These are phyloP conservation scores for Ibycter americanus DNA, from an alignment of 2,797 vertebrate genomes.

Conservation along the genomic window DNA sequence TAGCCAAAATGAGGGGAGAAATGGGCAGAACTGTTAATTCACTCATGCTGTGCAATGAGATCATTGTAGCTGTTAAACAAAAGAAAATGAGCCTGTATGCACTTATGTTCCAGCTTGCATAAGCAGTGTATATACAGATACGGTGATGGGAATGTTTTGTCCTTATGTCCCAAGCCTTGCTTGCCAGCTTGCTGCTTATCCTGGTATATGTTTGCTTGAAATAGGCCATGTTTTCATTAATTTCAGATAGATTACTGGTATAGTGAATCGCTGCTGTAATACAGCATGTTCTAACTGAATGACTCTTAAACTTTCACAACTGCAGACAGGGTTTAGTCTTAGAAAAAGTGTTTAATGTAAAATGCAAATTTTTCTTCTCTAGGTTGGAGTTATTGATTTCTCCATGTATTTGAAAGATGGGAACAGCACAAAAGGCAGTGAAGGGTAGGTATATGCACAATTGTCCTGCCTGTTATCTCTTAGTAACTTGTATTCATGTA, in stretches of 20 bases:
- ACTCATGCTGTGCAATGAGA: neutral
- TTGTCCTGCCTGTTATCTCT: neutral
- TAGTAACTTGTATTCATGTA: neutral
- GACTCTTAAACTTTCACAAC: neutral
- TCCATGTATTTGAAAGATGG: slow-evolving; percentile 99
- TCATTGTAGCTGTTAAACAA: neutral
- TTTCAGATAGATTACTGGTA: neutral
- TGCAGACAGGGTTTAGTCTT: neutral
- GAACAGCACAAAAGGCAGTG: slow-evolving; percentile 92
- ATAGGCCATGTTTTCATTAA: accelerated
- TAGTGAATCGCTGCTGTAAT: neutral
- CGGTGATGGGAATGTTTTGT: neutral
- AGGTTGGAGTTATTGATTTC: slow-evolving; percentile 99
- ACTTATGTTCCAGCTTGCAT: neutral
- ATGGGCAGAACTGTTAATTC: neutral
- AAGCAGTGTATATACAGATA: neutral
- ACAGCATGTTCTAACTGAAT: neutral
- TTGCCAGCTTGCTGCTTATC: neutral
- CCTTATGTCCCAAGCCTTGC: neutral
- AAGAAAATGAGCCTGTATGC: neutral
- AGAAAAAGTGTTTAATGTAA: neutral
- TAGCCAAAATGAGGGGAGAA: neutral
- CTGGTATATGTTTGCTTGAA: neutral
- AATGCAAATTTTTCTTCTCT: slow-evolving; percentile 22
- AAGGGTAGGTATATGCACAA: slow-evolving; percentile 83